Conservation (phyloP, 2,888 invertebrate genomes). For the Schizotus pectinicornis region DNA sequence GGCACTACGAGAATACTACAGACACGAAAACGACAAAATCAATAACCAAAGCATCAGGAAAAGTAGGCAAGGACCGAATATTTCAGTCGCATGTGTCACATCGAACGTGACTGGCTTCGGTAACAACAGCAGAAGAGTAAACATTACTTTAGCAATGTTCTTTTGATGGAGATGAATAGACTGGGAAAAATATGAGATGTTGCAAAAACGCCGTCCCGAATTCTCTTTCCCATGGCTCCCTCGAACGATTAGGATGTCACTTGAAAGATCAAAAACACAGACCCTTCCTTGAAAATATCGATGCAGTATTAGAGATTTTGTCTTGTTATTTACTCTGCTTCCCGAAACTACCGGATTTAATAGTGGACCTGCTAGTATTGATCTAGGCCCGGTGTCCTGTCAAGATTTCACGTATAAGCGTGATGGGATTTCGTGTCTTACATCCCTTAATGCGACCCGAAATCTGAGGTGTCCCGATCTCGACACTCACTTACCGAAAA, state of each 20-base stretch:
- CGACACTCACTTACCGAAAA: constrained; percentile 79
- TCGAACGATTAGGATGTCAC: no score
- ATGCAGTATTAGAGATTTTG: no score
- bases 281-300: background rate
- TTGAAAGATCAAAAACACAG: background rate
- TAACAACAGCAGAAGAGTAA: constrained; percentile 19
- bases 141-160: constrained; percentile 34
- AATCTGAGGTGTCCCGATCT: no score
- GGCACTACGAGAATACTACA: background rate
- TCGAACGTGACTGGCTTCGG: constrained; percentile 24
- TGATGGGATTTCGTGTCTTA: no score
- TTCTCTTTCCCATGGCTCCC: background rate
- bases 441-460: no score
- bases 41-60: constrained; percentile 24
- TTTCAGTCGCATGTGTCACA: constrained; percentile 24
- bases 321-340: no score
- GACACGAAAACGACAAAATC: constrained; percentile 21
- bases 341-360: no score
- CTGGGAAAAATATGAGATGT: background rate
- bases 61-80: constrained; percentile 24
- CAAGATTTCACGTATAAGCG: no score
- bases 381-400: no score
- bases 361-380: no score
- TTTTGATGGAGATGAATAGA: constrained; percentile 31
- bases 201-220: background rate